Evolutionary conservation across 2,888 invertebrate species (phyloP), one percentile per base, ranked within the genome.

Genomic region (Platycnemis pennipes): DNA sequence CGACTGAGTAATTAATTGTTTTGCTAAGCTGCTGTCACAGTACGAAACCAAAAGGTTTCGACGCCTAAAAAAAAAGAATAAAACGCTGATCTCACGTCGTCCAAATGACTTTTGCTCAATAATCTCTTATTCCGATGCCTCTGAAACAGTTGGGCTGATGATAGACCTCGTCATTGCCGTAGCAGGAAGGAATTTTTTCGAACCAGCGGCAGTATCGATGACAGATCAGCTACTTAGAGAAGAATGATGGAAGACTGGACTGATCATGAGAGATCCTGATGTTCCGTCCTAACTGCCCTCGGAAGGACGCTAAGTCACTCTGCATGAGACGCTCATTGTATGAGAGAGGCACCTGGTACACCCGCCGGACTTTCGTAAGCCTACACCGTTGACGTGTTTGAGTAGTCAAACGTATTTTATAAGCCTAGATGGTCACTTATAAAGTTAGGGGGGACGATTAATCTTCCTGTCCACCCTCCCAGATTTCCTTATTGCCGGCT

Each of bases 371-470:
- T 69, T 63, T 45, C 13, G 63, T 69, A 44, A 91, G 45, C 63
- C 91, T 37, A 56, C 69, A 45, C 69, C 91, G 91, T 91, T 91
- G 63, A 91, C 91, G 91, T 91, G 63, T 91, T 91, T 91, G 91
- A 69, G 37, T 63, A 69, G 91, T 91, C 63, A 69, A 63, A 44
- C 91, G 91, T 63, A 91, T 69, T 91, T 91, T 44, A 91, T 91
- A 63, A 69, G 91, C 91, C 42, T 91, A 63, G 91, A 63, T 69
- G 91, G 91, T 91, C 91, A 91, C 91, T 91, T 91, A 91, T 91
- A 91, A 63, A 56, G 44, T 63, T 69, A 63, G 69, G 63, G 63
- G 44, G 46, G n/a, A 44, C 63, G 91, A 91, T 91, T 69, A 91
- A 63, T 91, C 91, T 63, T 91, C 45, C 91, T 69, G 63, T 69